Base-by-base conservation (phyloP, 2,888 invertebrate genomes). In the Ectropis crepuscularia region DNA sequence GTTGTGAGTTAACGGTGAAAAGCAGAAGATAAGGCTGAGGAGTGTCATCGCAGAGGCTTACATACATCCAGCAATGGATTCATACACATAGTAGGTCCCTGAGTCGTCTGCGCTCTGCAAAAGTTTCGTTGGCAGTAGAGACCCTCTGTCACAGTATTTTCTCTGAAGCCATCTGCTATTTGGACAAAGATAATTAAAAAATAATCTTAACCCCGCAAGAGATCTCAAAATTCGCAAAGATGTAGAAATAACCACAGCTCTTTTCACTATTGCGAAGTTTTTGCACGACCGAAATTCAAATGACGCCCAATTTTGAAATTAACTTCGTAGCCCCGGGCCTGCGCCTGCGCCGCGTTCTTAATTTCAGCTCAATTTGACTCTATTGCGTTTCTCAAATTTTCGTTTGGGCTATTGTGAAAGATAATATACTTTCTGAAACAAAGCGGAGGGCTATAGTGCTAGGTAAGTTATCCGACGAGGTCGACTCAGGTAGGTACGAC, bases 301-400 rank as follows among this genome's bases (percentile, higher is more conserved):
- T 60, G 59, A 60, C 51, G 47, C 47, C 59, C 63, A 64, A 64
- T 64, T 64, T 64, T 55, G 55, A 64, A 59, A 64, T 64, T 64
- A 51, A 55, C 47, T 59, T 42, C 47, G 47, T 55, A 47, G 54
- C 63, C 59, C 37, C 63, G 11, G 63, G 62, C 50, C 37, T 60
- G 63, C 59, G 63, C 50, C 50, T 39, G 63, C 63, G 59, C 59
- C 54, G 63, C 54, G 54, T 46, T 16, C 55, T 60, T 64, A 53
- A 57, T 60, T 60, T 59, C 58, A 28, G 60, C 51, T 63, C 51
- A 59, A 60, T 64, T 64, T 60, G 51, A 47, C 9, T 42, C 59
- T 60, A 54, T 63, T 63, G 46, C 55, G 47, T 55, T 59, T 60
- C 64, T 64, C 47, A 47, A 47, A 59, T 55, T 55, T 59, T 51